These are phyloP conservation scores for Dendrocincla tyrannina DNA, from an alignment of 2,797 vertebrate genomes.

Conservation along the genomic window DNA sequence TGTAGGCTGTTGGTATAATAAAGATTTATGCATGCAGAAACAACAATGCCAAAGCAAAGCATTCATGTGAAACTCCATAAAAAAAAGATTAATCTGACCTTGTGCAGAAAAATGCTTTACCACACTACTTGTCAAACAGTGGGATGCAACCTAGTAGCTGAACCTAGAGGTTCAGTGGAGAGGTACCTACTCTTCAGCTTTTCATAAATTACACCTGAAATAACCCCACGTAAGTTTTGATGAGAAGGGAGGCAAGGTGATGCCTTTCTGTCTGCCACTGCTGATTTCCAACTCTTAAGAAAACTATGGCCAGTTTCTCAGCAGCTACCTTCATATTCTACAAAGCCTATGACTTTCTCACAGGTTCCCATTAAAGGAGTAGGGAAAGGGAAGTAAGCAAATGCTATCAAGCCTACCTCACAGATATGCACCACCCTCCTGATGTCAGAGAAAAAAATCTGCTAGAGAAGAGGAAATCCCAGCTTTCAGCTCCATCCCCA, in stretches of 20 bases:
- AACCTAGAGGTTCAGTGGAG: not conserved
- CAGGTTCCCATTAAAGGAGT: not conserved
- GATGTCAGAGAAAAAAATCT: not conserved
- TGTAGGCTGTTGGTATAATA: constrained; percentile 43
- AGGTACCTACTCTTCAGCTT: not conserved
- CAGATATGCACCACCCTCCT: not conserved
- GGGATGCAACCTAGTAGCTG: not conserved
- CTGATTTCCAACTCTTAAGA: not conserved
- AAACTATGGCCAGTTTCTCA: not conserved
- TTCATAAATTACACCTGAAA: not conserved
- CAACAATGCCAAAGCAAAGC: constrained; percentile 48
- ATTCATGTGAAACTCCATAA: constrained; percentile 44
- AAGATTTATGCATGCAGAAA: constrained; percentile 63
- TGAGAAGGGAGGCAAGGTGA: not conserved
- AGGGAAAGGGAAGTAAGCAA: not conserved
- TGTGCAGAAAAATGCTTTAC: not conserved
- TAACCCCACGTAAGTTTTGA: not conserved
- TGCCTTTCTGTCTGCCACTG: not conserved
- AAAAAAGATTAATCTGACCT: constrained; percentile 43
- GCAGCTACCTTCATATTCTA: not conserved
- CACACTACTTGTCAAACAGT: not conserved
- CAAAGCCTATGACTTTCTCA: not conserved
- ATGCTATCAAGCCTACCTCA: not conserved
- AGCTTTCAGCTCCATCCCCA: not conserved
- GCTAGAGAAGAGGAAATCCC: not conserved